Conservation (phyloP, 2,888 invertebrate species). For the Mongoloraphidia duomilia region DNA sequence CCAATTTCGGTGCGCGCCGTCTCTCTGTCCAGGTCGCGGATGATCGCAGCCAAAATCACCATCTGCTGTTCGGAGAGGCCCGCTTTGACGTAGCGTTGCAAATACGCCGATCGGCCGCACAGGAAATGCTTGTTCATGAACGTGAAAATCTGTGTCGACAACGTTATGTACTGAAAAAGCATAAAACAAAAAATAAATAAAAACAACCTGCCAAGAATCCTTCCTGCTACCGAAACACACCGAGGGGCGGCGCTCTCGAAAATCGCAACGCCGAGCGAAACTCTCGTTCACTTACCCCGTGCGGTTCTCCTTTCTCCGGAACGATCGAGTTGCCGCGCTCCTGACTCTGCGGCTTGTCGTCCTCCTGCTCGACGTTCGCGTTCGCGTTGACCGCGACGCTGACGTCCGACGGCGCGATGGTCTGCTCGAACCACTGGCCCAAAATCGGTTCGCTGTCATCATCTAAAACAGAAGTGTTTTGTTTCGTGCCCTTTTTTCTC, state of each 20-base stretch:
- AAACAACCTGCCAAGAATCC: no score
- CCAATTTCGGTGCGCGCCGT: conserved; percentile 68
- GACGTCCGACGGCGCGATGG: conserved; percentile 65
- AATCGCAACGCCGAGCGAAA: conserved; percentile 5
- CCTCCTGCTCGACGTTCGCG: conserved; percentile 35
- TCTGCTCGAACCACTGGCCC: conserved; percentile 91
- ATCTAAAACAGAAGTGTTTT: conserved; percentile 27
- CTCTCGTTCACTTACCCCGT: conserved; percentile 36
- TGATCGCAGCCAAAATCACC: conserved; percentile 72
- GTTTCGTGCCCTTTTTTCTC: no score
- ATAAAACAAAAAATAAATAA: no score
- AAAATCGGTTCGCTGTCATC: conserved; percentile 72
- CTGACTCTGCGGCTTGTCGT: conserved; percentile 32
- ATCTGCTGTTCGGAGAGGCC: conserved; percentile 79
- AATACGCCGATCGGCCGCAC: conserved; percentile 52
- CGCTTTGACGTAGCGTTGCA: conserved; percentile 50
- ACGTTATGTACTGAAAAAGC: conserved; percentile 55
- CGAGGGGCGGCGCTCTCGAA: not conserved
- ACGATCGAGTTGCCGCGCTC: conserved; percentile 40
- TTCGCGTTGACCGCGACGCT: conserved; percentile 40
- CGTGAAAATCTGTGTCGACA: conserved; percentile 75
- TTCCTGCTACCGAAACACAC: no score
- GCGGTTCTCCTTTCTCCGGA: conserved; percentile 65
- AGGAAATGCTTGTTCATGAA: conserved; percentile 74
- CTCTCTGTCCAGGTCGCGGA: conserved; percentile 83